These are phyloP conservation scores for Eumacrocentrus americanus DNA, from an alignment of 2,888 invertebrate species.

Conservation along the genomic window DNA sequence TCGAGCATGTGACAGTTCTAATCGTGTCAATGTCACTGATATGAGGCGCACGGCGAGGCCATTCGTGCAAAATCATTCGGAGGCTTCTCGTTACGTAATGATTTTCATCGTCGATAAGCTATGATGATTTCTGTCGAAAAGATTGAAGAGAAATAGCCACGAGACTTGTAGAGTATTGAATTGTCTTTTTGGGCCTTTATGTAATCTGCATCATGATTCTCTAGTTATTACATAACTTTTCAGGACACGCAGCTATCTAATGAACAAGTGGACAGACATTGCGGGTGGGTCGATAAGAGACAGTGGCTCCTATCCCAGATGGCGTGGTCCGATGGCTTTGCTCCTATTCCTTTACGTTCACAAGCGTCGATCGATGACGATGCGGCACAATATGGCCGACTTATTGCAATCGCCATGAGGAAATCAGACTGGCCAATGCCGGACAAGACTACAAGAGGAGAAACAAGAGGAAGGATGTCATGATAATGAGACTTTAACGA, in stretches of 20 bases:
- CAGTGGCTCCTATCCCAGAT: conserved; percentile 48
- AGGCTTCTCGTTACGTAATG: too few relatives aligned
- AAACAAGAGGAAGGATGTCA: too few relatives aligned
- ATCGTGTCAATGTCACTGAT: conserved; percentile 26
- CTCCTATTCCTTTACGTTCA: conserved; percentile 13
- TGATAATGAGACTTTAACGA: too few relatives aligned
- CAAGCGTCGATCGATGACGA: conserved; percentile 56
- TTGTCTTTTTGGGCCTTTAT: conserved; percentile 8
- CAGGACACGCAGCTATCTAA: conserved; percentile 21
- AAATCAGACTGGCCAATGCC: too few relatives aligned
- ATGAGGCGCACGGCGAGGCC: conserved; percentile 27
- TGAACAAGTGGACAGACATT: conserved; percentile 14
- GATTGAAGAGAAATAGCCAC: too few relatives aligned
- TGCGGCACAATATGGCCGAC: conserved; percentile 57
- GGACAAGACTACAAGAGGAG: too few relatives aligned
- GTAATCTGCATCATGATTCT: conserved; percentile 24
- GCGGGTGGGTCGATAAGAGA: conserved; percentile 53
- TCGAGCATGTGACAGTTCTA: conserved; percentile 42
- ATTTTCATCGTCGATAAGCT: too few relatives aligned
- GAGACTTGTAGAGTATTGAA: too few relatives aligned
- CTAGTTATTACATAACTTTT: conserved; percentile 47
- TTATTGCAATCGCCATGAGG: too few relatives aligned
- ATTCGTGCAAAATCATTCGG: conserved; percentile 3
- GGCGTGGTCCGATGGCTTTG: conserved; percentile 44
- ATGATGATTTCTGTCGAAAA: too few relatives aligned